Base-by-base conservation (phyloP, 2,113 vertebrate genomes). In the Boulengeromyrus knoepffleri region DNA sequence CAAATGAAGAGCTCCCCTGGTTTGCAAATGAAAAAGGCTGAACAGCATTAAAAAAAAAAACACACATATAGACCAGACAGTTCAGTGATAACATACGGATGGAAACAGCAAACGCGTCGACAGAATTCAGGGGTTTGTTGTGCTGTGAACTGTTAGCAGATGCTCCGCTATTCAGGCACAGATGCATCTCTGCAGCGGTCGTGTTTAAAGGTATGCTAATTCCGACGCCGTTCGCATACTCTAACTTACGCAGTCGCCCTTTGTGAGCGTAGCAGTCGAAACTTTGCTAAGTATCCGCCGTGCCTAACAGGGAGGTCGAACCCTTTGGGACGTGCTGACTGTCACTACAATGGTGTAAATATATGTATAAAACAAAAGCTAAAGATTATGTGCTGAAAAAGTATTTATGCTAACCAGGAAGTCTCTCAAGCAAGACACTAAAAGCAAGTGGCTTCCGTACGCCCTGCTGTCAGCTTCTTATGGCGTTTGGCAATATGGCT, bases 251-350 rank as follows among this genome's bases (percentile, higher is more conserved):
- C 15, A 84, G 91, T 92, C 89, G 89, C 86, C 17, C 31, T 89
- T 91, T 92, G 80, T 89, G 91, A 93, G 92, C 90, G 85, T 66
- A 91, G 90, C 88, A 90, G 89, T 92, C 90, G 90, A 90, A 90
- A 93, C 36, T 89, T 36, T 10, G 24, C 90, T 88, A 89, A 83
- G 89, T 49, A 93, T 93, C 90, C 92, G 91, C 89, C 80, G 89
- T 86, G 93, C 89, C 91, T 92, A 86, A 88, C 88, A 92, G 90
- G 83, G 88, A 92, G 93, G 92, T 94, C 93, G 93, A 92, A 92
- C 85, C 91, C 90, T 91, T 90, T 89, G 92, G 94, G 92, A 92
- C 95, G 92, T 91, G 91, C 88, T 91, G 91, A 89, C 91, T 85
- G 91, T 89, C 89, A 89, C 17, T 1, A 4, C 50, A 86, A 91